Percentiles rank a stretch among this genome's conserved stretches.
phyloP scores from a whole-genome alignment of 2,113 vertebrate species.

The Dromas ardeola region DNA sequence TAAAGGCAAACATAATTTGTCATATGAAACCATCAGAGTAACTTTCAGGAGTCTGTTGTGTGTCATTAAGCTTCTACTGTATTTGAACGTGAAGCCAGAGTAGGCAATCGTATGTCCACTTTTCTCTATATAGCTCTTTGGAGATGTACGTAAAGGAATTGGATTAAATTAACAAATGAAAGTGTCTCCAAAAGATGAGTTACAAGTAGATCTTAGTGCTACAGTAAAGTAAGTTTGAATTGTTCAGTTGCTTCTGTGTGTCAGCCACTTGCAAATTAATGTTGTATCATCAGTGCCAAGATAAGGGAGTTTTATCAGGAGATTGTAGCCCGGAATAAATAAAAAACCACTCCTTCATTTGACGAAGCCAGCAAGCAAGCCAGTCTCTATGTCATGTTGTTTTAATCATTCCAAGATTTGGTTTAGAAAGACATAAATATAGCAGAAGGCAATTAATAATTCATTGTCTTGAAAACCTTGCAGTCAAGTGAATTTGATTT shows the following conservation, averaged over 20 bases:
- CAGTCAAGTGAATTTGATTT: constrained; percentile 25
- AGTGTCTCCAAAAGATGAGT: not conserved
- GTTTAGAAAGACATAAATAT: constrained; percentile 37
- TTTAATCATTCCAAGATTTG: constrained; percentile 7
- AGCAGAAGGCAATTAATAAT: not conserved
- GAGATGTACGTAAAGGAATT: not conserved
- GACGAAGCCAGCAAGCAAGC: not conserved
- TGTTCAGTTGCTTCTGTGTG: not conserved
- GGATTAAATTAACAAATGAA: not conserved
- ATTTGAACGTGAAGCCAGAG: not conserved
- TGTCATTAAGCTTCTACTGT: not conserved
- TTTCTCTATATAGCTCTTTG: not conserved
- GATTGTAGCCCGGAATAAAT: not conserved
- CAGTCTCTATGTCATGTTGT: not conserved
- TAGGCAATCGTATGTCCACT: not conserved
- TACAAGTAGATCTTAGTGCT: not conserved
- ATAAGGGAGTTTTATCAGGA: not conserved
- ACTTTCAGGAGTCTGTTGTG: not conserved
- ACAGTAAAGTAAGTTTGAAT: not conserved
- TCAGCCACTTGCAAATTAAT: not conserved
- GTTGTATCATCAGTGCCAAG: not conserved
- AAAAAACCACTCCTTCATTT: not conserved
- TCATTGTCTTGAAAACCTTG: not conserved
- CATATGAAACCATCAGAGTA: not conserved
- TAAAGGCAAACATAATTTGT: constrained; percentile 9